These are phyloP conservation scores for Callyntrura sp. DNA, from an alignment of 2,888 invertebrate species.

Conservation along the genomic window DNA sequence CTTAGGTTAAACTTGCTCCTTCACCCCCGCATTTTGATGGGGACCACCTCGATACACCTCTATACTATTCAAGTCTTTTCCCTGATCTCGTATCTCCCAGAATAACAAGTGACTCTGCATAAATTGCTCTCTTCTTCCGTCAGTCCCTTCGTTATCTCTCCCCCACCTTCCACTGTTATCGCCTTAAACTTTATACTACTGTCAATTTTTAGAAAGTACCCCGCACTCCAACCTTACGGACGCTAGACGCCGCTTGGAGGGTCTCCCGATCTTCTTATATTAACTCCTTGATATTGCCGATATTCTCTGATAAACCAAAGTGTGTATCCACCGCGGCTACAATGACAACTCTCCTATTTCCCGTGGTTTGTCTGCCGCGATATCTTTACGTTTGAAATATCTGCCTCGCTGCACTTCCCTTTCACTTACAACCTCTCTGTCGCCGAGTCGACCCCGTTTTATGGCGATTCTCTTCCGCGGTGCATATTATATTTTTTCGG, in stretches of 20 bases:
- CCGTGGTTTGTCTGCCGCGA: background rate
- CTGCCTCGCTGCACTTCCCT: background rate
- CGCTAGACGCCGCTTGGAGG: too few relatives aligned
- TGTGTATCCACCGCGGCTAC: background rate
- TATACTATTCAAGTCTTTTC: too few relatives aligned
- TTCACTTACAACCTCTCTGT: background rate
- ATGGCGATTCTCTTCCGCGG: too few relatives aligned
- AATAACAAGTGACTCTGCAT: slow-evolving; percentile 58
- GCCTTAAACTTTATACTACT: background rate
- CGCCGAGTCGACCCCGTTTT: background rate
- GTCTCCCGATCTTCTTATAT: too few relatives aligned
- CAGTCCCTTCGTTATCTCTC: too few relatives aligned
- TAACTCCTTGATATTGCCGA: too few relatives aligned
- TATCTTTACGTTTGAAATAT: background rate
- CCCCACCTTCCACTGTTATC: background rate
- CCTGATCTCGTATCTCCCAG: slow-evolving; percentile 3
- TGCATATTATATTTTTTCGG: background rate
- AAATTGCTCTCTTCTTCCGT: too few relatives aligned
- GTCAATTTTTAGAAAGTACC: too few relatives aligned
- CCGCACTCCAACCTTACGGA: too few relatives aligned
- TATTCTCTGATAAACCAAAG: background rate
- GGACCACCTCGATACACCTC: background rate
- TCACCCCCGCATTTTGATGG: too few relatives aligned
- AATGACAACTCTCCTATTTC: background rate
- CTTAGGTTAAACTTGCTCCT: too few relatives aligned